Base-by-base conservation (phyloP, 1,140 invertebrate species). In the Drosophila orena region DNA sequence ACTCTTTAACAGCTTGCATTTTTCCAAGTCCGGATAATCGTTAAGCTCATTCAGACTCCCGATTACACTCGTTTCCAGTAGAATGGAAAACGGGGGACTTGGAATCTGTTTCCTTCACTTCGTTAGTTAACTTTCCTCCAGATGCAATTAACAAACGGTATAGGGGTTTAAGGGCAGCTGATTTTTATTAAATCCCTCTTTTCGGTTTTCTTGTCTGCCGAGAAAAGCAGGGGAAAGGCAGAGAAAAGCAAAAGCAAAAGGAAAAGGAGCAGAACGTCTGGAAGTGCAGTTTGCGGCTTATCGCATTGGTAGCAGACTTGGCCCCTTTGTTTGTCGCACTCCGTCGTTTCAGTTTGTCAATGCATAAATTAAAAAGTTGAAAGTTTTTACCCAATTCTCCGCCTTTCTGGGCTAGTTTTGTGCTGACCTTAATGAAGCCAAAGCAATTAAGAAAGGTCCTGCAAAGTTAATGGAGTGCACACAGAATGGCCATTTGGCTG, bases 291-390 rank as follows among this genome's bases (percentile, higher is more conserved):
- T 60, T 59, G 62, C 37, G 55, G 73, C 74, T 77, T 77, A 77
- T 77, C 74, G 47, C 62, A 68, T 66, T 55, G 72, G 40, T 38
- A 60, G 38, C 74, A 77, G 72, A 66, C 73, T 58, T 76, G 73
- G 35, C 52, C 52, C 43, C 54, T 77, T 77, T 77, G 61, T 75
- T 76, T 76, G 66, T 70, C 58, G 12, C 50, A 44, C 42, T 60
- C 47, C 59, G 52, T 55, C 43, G 59, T 37, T 77, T 54, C 76
- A 88, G 76, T 86, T 86, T 88, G 83, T 86, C 83, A 86, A 86
- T 86, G 83, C 83, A 86, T 86, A 86, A 86, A 88, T 88, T 86
- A 88, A 86, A 86, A 86, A 86, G 59, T 81, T 81, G 47, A 43
- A 68, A 76, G 60, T 50, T 59, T 76, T 65, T 43, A 49, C 66